phyloP scores from a whole-genome alignment of 2,113 vertebrate species.

The Pelecanoides urinatrix region DNA sequence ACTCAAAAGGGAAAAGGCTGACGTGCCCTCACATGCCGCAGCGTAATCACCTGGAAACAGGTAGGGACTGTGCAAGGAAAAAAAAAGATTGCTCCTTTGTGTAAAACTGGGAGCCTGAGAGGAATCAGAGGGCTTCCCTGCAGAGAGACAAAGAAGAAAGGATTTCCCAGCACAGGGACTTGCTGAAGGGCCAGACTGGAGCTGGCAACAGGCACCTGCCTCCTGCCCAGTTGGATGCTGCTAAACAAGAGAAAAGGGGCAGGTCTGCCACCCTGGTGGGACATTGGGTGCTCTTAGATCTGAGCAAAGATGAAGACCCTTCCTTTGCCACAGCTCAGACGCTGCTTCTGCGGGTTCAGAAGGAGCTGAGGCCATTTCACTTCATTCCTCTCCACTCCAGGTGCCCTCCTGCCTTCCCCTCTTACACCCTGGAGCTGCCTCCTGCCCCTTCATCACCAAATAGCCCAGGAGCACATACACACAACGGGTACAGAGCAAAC shows the following conservation, averaged over 20 bases:
- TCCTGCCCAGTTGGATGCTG: not conserved
- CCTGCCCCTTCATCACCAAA: not conserved
- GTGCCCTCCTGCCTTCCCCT: not conserved
- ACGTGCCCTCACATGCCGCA: not conserved
- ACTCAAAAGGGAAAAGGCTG: not conserved
- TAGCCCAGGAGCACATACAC: not conserved
- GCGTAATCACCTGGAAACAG: not conserved
- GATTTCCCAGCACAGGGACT: not conserved
- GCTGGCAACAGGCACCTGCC: not conserved
- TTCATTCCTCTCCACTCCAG: not conserved
- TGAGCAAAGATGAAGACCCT: not conserved
- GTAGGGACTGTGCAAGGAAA: no score
- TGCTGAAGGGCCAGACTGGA: not conserved
- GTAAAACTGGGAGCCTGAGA: not conserved
- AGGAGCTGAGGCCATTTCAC: not conserved
- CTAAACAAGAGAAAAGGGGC: not conserved
- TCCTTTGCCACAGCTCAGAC: not conserved
- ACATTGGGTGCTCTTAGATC: not conserved
- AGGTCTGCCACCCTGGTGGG: not conserved
- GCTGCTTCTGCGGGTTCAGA: not conserved
- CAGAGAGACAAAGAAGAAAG: not conserved
- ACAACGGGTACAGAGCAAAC: not conserved
- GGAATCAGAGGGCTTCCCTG: not conserved
- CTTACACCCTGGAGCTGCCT: not conserved
- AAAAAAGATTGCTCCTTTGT: not conserved